Evolutionary conservation across 2,797 vertebrate species (phyloP).

Genomic region (Synanceia verrucosa): DNA sequence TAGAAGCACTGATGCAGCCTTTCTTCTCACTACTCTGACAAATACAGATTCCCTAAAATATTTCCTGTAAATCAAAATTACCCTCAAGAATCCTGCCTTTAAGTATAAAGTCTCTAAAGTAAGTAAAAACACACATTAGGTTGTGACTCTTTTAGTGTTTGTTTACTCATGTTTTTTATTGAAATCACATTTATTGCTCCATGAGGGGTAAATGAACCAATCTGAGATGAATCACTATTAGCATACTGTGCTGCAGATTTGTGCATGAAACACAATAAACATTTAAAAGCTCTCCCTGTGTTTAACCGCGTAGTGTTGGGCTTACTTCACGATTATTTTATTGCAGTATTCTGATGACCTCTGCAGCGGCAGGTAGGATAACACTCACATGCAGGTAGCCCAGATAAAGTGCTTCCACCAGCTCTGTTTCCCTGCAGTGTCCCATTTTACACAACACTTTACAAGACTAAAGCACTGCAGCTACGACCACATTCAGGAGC

Average conservation of each 20-base stretch:
- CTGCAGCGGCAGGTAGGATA: conserved; percentile 49
- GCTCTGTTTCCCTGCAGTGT: conserved; percentile 61
- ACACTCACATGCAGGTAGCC: conserved; percentile 37
- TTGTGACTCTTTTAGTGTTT: neutral
- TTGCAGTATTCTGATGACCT: neutral
- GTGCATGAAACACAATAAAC: neutral
- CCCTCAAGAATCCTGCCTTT: neutral
- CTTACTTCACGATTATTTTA: neutral
- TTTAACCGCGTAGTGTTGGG: neutral
- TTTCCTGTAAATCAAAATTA: too few relatives aligned
- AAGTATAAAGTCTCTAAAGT: neutral
- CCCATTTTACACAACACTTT: conserved; percentile 46
- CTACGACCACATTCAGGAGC: neutral
- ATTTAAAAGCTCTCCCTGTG: neutral
- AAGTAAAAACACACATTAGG: neutral
- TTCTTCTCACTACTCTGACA: neutral
- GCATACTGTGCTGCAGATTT: neutral
- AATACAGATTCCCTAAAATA: neutral
- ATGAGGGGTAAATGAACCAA: neutral
- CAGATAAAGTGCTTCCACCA: conserved; percentile 50
- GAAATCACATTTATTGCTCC: neutral
- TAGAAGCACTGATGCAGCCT: neutral
- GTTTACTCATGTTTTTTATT: neutral
- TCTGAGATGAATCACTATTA: neutral
- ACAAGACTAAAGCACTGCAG: neutral